Base-by-base conservation (phyloP, 2,113 vertebrate genomes). In the Anas platyrhynchos region DNA sequence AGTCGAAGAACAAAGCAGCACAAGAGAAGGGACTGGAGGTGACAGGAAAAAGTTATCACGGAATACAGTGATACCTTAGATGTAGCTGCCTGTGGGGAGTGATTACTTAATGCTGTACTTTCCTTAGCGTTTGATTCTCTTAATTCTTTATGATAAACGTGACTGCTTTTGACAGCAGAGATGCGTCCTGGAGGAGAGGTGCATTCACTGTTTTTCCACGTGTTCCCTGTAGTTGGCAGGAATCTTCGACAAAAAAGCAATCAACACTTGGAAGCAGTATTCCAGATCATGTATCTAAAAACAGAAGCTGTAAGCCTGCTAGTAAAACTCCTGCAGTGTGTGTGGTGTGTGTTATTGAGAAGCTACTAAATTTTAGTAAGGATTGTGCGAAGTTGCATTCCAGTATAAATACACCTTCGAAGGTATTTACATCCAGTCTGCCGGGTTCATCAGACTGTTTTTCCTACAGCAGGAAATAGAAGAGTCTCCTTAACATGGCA, bases 361-460 rank as follows among this genome's bases (percentile, higher is more conserved):
- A 80, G 36, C 78, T 93, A 63, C 23, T 55, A 14, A 26, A 78
- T 94, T 84, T 91, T 90, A 66, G 6, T 89, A 66, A 62, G 83
- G 96, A 82, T 93, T 83, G 68, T 90, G 48, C 7, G 3, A 95
- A 95, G 62, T 65, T 69, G 48, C 71, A 25, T 85, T 93, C 73
- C 63, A 79, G 68, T 62, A 34, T 83, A 90, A 92, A n/a, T 79
- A 46, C 76, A 91, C 46, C 65, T 88, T 95, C 92, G 62, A 48
- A 84, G n/a, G 34, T 46, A 16, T 87, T 89, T 87, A 31, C n/a
- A 4, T 82, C 17, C 71, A 50, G 13, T 43, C 23, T 71, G 55
- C 52, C 7, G 10, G 36, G 58, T 74, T 94, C 10, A 21, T 82
- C 75, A 89, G 55, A 74, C 61, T 62, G 14, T 38, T 87, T 84